Evolutionary conservation across 2,888 invertebrate species (phyloP), one percentile per base, ranked within the genome.

Genomic region (Sesia apiformis): DNA sequence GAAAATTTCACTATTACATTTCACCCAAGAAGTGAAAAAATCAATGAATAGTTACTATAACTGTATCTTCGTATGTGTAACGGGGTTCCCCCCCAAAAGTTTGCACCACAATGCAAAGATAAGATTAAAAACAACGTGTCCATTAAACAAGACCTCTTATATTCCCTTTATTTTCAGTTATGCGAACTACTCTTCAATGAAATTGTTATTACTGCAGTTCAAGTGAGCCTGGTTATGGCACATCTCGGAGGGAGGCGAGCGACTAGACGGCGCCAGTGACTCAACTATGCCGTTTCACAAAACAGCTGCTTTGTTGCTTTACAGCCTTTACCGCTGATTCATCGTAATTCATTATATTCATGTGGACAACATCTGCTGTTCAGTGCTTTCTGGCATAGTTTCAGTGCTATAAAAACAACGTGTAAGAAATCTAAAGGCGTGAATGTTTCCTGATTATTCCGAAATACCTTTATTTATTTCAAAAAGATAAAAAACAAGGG

Each of bases 201-300:
- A 46, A 46, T 46, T 46, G 23, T 46, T 46, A 46, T 46, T 8
- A 46, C 46, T n/a, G 23, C 46, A 46, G 46, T n/a, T 46, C 46
- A 7, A 46, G 8, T 46, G 46, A 8, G 46, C 8, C 46, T 46
- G 46, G 46, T 8, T 46, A 8, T 23, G 46, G 46, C 46, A 46
- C 46, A 46, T 46, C 46, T 46, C 46, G 46, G 46, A 50, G 38
- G 50, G 50, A 50, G 50, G 38, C 50, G 5, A 4, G 38, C 50
- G 50, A 50, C 50, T 50, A 50, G 50, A 50, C 50, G 50, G 50
- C 50, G 50, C 50, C 50, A 38, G 38, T 50, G 50, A 50, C 50
- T 50, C 50, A 50, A 46, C 50, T 38, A 38, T 39, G 50, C 38
- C 50, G 50, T 38, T 38, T 38, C 39, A 4, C 50, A 50, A 50